Evolutionary conservation across 2,797 vertebrate genomes (phyloP).

Genomic region (Myiotriccus ornatus): DNA sequence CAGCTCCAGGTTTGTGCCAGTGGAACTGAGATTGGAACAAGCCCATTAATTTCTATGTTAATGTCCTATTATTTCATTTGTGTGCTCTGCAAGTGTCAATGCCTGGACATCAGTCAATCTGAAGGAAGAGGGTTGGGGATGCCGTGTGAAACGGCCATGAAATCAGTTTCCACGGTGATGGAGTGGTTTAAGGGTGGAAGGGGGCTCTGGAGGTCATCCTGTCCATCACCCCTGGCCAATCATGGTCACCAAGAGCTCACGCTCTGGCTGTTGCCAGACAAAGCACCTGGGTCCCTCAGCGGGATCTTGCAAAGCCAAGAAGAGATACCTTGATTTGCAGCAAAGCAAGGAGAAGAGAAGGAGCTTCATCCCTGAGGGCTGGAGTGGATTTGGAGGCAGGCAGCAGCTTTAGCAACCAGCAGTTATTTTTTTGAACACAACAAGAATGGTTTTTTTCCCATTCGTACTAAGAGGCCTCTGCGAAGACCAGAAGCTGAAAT

Average conservation of each 20-base stretch:
- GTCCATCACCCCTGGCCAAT: not conserved
- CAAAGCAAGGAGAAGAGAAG: not conserved
- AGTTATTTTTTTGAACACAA: not conserved
- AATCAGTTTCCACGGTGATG: not conserved
- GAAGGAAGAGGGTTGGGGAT: not conserved
- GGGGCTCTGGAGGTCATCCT: not conserved
- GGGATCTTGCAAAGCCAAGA: not conserved
- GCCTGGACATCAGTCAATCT: not conserved
- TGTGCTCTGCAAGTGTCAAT: not conserved
- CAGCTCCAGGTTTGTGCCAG: not conserved
- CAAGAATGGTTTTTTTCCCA: not conserved
- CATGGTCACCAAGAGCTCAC: rapidly evolving
- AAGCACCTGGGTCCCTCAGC: not conserved
- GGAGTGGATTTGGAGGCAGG: not conserved
- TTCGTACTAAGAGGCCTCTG: not conserved
- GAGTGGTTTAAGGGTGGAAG: not conserved
- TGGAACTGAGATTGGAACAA: not conserved
- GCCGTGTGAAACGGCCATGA: not conserved
- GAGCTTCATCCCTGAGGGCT: not conserved
- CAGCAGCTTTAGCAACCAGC: not conserved
- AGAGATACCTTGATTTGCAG: not conserved
- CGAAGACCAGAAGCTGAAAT: not conserved
- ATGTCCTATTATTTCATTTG: not conserved
- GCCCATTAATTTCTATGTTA: not conserved
- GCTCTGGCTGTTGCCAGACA: not conserved